Conservation (phyloP, 2,113 vertebrate genomes). For the Syngnathus floridae region DNA sequence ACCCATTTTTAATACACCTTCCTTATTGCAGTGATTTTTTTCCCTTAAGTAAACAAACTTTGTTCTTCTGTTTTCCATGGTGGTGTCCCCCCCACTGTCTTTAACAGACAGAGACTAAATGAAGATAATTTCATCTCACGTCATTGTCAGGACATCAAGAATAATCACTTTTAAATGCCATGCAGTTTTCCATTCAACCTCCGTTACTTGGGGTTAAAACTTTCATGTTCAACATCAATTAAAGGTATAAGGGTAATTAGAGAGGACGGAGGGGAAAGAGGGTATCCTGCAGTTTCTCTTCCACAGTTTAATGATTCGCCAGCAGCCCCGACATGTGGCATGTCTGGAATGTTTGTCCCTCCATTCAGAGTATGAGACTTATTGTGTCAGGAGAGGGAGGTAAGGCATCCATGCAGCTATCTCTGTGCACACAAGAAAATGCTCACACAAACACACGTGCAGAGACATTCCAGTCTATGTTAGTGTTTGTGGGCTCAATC, state of each 20-base stretch:
- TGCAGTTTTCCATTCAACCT: constrained; percentile 42
- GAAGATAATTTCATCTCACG: constrained; percentile 56
- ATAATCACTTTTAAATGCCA: constrained; percentile 41
- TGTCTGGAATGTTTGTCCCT: constrained; percentile 73
- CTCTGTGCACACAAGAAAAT: constrained; percentile 31
- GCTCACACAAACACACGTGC: constrained; percentile 14
- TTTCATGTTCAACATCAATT: constrained; percentile 74
- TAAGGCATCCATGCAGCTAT: constrained; percentile 59
- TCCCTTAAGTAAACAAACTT: neutral
- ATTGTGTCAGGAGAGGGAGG: constrained; percentile 67
- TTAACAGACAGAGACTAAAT: constrained; percentile 40
- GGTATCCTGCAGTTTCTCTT: constrained; percentile 68
- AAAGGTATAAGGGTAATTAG: constrained; percentile 70
- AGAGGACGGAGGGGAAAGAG: constrained; percentile 65
- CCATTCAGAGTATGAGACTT: constrained; percentile 67
- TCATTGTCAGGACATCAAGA: constrained; percentile 38
- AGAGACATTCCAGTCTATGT: constrained; percentile 28
- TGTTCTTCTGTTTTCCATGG: constrained; percentile 25
- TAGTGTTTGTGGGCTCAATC: constrained; percentile 42
- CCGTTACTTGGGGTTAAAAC: constrained; percentile 56
- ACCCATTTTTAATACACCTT: constrained; percentile 29
- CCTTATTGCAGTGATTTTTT: constrained; percentile 9
- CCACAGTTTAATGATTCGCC: constrained; percentile 75
- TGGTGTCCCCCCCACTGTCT: constrained; percentile 14
- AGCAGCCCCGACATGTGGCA: constrained; percentile 71